Percentiles rank a stretch among this genome's conserved stretches.
These are phyloP conservation scores for Oreocharis arfaki DNA, from an alignment of 2,113 vertebrate species.

Conservation along the genomic window DNA sequence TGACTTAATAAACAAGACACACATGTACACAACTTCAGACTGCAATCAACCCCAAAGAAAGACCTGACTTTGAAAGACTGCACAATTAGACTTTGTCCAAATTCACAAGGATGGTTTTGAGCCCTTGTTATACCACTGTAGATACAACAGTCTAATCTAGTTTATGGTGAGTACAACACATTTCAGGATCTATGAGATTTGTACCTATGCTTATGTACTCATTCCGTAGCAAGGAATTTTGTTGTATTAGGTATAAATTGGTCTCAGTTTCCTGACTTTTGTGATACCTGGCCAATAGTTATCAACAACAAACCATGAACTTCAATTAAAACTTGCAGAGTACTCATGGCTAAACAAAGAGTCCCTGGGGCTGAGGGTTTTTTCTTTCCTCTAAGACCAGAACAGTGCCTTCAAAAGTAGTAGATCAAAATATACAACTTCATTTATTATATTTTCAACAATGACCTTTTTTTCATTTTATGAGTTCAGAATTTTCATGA, in stretches of 20 bases:
- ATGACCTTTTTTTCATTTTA: not conserved
- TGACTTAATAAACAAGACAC: not conserved
- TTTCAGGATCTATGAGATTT: not conserved
- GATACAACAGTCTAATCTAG: not conserved
- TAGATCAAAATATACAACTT: not conserved
- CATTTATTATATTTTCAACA: not conserved
- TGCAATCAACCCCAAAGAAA: not conserved
- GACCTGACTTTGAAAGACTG: not conserved
- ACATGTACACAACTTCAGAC: not conserved
- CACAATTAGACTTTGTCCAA: not conserved
- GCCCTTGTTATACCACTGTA: not conserved
- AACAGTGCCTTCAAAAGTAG: not conserved
- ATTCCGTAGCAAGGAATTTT: not conserved
- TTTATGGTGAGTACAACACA: not conserved
- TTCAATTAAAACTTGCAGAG: not conserved
- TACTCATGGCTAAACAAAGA: not conserved
- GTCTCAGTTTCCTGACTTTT: not conserved
- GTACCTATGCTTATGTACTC: not conserved
- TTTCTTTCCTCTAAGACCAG: not conserved
- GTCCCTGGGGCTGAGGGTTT: fast-evolving
- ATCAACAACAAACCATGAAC: not conserved
- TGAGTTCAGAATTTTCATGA: not conserved
- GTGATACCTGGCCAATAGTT: not conserved
- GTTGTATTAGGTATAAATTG: not conserved
- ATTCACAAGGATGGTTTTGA: not conserved